Base-by-base conservation (phyloP, 1,140 invertebrate species). In the Forficula auricularia region DNA sequence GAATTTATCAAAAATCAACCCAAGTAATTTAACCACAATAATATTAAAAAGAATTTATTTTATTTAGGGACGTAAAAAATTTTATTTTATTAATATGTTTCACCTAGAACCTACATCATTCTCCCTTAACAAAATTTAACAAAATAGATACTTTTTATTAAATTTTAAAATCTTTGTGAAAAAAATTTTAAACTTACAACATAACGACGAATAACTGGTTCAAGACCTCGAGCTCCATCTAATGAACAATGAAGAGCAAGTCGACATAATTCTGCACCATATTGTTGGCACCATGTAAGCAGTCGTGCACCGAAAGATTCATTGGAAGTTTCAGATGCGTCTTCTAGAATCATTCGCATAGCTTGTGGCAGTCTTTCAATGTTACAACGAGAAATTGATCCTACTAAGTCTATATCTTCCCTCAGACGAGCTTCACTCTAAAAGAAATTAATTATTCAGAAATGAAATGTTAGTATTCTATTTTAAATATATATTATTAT, bases 111-210 rank as follows among this genome's bases (percentile, higher is more conserved):
- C 31, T 32, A 38, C 8, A 16, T 6, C 4, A 35, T 16, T n/a
- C 16, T 39, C 4, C 22, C 3, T 4, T 7, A 4, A 30, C 9
- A 41, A 30, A 22, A 14, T 12, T 31, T 41, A 22, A 12, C 15
- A 2, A 43, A 43, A n/a, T n/a, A n/a, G n/a, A n/a, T n/a, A n/a
- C n/a, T n/a, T n/a, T n/a, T n/a, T n/a, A n/a, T n/a, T n/a, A n/a
- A n/a, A n/a, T n/a, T n/a, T n/a, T n/a, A n/a, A n/a, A n/a, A n/a
- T n/a, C n/a, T n/a, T n/a, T n/a, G n/a, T n/a, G n/a, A n/a, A n/a
- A n/a, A n/a, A n/a, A n/a, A n/a, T n/a, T n/a, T n/a, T n/a, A 18
- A 31, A 58, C 57, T 57, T 54, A 66, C 64, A 45, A 65, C 47
- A 54, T 58, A 52, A 19, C 48, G 45, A 20, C 57, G 53, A 27